These are phyloP conservation scores for Petrolisthes cinctipes DNA, from an alignment of 2,888 invertebrate genomes.

Conservation along the genomic window DNA sequence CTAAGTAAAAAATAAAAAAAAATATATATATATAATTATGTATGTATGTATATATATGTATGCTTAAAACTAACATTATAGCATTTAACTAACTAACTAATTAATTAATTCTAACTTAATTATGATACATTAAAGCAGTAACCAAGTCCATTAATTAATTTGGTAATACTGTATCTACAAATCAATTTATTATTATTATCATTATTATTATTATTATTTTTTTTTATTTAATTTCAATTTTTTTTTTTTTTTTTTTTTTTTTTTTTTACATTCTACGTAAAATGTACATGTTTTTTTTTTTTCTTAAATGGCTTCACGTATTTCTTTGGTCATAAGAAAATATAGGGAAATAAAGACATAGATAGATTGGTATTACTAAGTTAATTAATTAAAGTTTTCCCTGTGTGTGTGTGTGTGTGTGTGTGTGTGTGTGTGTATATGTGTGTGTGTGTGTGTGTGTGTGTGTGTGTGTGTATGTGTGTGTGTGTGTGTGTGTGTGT, in stretches of 20 bases:
- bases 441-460: constrained; percentile 15
- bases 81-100: neutral
- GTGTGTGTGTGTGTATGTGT: constrained; percentile 17
- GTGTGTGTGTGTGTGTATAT: constrained; percentile 11
- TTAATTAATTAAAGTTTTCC: neutral
- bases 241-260: constrained; percentile 3
- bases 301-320: too few species aligned
- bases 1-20: too few species aligned
- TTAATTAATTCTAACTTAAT: neutral
- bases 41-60: too few species aligned
- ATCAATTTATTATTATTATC: neutral
- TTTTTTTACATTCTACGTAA: neutral
- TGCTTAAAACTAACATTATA: neutral
- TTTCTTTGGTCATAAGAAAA: too few species aligned
- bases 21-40: too few species aligned
- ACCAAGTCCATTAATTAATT: neutral
- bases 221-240: neutral
- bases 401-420: constrained; percentile 1
- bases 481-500: constrained; percentile 13
- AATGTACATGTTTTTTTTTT: neutral
- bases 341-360: too few species aligned
- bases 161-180: neutral
- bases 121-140: too few species aligned
- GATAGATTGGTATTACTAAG: neutral
- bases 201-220: neutral